Evolutionary conservation across 1,140 invertebrate species (phyloP), one percentile per base, ranked within the genome.

Genomic region (Orussus abietinus): DNA sequence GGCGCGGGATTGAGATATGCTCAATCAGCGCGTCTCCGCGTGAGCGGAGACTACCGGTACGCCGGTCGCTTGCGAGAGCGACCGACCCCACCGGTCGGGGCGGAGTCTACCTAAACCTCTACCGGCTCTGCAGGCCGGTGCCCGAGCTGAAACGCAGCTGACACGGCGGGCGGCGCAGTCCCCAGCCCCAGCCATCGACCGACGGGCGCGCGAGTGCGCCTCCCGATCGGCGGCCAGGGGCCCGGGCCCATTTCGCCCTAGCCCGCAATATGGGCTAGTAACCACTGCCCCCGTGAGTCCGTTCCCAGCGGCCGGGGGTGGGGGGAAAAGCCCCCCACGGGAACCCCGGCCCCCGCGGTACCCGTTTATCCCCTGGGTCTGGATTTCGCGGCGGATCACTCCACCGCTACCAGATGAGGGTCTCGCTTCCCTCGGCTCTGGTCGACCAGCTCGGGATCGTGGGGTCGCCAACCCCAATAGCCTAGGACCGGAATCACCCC

Each of bases 81-180:
- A n/a, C n/a, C n/a, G n/a, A n/a, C n/a, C n/a, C n/a, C n/a, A n/a
- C 28, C 32, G 22, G 38, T 25, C 28, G n/a, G 28, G 28, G 14
- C 26, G 13, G 22, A 31, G 17, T 21, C 28, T 21, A 20, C 14
- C 25, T 21, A 29, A 33, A 31, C 20, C 29, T 30, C 38, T 31
- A 40, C 26, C 26, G 15, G 17, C 26, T 30, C 3, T 5, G 38
- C 38, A 19, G 38, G 38, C n/a, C 15, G 26, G 12, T 30, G 1
- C 38, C 30, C 39, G 29, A 33, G 39, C 18, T 41, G 39, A 25
- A 13, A 28, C 26, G 30, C 39, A 41, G 18, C 39, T 33, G 30
- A 41, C 39, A 21, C 30, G 39, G 32, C 39, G 30, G 21, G n/a
- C n/a, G n/a, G n/a, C n/a, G n/a, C 9, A 5, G 6, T 5, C 5